Evolutionary conservation across 2,888 invertebrate genomes (phyloP).

Genomic region (Belgica antarctica): DNA sequence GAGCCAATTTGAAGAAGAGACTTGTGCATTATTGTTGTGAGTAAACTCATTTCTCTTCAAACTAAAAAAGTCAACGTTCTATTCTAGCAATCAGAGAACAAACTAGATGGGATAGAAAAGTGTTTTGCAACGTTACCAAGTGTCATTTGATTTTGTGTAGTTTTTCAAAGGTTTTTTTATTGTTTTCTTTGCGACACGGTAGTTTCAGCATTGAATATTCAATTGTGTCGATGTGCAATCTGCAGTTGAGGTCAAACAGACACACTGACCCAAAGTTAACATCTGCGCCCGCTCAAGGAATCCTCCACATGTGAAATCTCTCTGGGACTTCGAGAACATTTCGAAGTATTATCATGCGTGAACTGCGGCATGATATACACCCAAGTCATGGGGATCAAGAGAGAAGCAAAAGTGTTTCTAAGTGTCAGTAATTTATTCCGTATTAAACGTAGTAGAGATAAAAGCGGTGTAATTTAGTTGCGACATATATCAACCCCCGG

Average conservation of each 20-base stretch:
- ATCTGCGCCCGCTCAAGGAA: no score
- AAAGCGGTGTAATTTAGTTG: neutral
- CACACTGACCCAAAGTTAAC: no score
- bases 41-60: conserved; percentile 16
- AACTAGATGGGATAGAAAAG: conserved; percentile 8
- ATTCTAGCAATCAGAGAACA: conserved; percentile 21
- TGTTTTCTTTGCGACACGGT: no score
- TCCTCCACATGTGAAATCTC: no score
- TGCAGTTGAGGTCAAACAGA: conserved; percentile 17
- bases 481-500: conserved; percentile 11
- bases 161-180: neutral
- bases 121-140: no score
- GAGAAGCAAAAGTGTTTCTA: conserved; percentile 28
- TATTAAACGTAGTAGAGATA: neutral
- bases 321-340: no score
- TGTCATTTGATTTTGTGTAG: no score
- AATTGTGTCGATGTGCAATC: conserved; percentile 1
- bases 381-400: no score
- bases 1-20: neutral
- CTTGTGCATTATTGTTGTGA: conserved; percentile 14
- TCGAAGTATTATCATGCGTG: no score
- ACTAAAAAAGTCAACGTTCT: conserved; percentile 23
- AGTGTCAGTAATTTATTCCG: conserved; percentile 38
- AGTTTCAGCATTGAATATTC: neutral
- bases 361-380: no score